Base-by-base conservation (phyloP, 1,140 invertebrate genomes). In the Patella vulgata region DNA sequence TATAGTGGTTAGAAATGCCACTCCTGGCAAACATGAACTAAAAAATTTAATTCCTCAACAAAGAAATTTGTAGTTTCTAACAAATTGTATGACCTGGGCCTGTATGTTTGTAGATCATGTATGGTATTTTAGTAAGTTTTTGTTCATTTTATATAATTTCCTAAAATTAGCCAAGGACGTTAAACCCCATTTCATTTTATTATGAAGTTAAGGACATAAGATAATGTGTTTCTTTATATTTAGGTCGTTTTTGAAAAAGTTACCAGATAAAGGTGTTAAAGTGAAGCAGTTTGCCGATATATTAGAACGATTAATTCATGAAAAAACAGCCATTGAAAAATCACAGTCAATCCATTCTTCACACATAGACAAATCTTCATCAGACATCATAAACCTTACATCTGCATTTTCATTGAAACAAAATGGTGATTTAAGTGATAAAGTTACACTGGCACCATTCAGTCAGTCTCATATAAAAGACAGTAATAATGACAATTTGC, bases 181-280 rank as follows among this genome's bases (percentile, higher is more conserved):
- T 2, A 44, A 21, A 21, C 25, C 6, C 8, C 1, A n/a, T 14
- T 19, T 44, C 43, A 44, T 44, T 14, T 44, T 44, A 1, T 44
- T 2, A 44, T 44, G 17, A 8, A 44, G 43, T 47, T 47, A 23
- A 23, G 25, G 21, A 14, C 17, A 28, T n/a, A 51, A 25, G 2
- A 23, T 25, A 27, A 11, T 28, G 23, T 44, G 23, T 58, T 17
- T 14, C 21, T 27, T 48, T 53, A n/a, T n/a, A n/a, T 53, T 21
- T 46, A 68, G 66, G 28, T 58, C 25, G 23, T 63, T 68, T 40
- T 43, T 68, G 19, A 25, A 55, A 2, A 59, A 31, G 5, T 62
- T 68, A 19, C 66, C 66, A 48, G 66, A 68, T 44, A 51, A 54
- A 51, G 66, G 66, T n/a, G 28, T 23, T 42, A 68, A 68, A 39